A percentile compares a stretch with the other conserved stretches of the same genome.
Evolutionary conservation across 2,113 vertebrate species (phyloP).

Genomic region (Plestiodon gilberti): DNA sequence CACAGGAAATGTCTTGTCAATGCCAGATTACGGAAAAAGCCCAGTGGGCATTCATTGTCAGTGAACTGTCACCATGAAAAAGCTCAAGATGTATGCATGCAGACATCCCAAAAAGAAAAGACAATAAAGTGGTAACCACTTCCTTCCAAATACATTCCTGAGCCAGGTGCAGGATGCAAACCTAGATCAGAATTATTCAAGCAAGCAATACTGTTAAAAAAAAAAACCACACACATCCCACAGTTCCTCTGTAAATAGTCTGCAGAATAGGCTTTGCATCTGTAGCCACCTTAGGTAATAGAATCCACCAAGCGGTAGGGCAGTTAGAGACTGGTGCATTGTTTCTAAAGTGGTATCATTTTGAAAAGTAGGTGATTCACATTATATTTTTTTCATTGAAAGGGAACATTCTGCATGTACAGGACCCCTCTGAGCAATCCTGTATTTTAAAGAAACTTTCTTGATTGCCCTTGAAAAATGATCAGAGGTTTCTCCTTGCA

Average conservation of each 20-base stretch:
- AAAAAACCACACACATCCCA: no score
- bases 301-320: neutral
- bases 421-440: no score
- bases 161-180: slow-evolving; percentile 63
- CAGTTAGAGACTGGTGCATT: neutral
- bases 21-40: slow-evolving; percentile 65
- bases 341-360: slow-evolving; percentile 31
- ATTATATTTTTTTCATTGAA: neutral
- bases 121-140: slow-evolving; percentile 40
- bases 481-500: no score
- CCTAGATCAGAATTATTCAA: slow-evolving; percentile 33
- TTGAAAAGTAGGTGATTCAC: slow-evolving; percentile 14
- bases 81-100: slow-evolving; percentile 25
- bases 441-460: no score
- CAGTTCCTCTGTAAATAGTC: slow-evolving; percentile 8
- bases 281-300: neutral
- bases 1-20: slow-evolving; percentile 73
- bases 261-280: neutral
- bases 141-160: slow-evolving; percentile 71
- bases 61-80: slow-evolving; percentile 73
- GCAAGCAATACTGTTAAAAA: neutral
- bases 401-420: no score
- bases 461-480: no score
- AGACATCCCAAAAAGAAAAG: slow-evolving; percentile 60
- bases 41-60: slow-evolving; percentile 75